phyloP scores from a whole-genome alignment of 2,888 invertebrate genomes.

The Gari tellinella region DNA sequence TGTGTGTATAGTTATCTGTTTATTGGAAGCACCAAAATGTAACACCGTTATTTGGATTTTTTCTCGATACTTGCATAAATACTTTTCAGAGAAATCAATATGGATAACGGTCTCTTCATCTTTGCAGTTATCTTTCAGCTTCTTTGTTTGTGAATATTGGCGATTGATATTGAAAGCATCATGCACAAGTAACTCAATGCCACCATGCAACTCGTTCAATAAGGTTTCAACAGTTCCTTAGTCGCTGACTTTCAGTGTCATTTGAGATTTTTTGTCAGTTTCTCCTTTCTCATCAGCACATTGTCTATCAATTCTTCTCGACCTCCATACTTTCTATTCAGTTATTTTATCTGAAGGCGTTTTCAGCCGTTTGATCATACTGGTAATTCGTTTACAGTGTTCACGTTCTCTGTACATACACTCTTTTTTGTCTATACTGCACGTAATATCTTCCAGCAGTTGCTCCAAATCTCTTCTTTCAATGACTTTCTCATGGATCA shows the following conservation, averaged over 20 bases:
- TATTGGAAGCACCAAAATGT: conserved; percentile 53
- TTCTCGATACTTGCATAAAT: conserved; percentile 26
- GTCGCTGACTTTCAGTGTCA: conserved; percentile 17
- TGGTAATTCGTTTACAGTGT: conserved; percentile 6
- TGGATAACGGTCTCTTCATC: conserved; percentile 6
- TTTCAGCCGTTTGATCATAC: neutral
- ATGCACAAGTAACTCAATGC: conserved; percentile 2
- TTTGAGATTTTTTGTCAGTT: neutral
- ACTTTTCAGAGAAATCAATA: conserved; percentile 48
- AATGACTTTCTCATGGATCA: conserved; percentile 8
- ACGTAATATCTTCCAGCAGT: conserved; percentile 17
- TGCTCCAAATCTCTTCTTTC: neutral
- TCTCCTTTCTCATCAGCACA: neutral
- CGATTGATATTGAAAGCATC: conserved; percentile 16
- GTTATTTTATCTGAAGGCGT: conserved; percentile 8
- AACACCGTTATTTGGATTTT: conserved; percentile 52
- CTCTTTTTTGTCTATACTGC: conserved; percentile 2
- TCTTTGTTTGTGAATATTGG: conserved; percentile 1
- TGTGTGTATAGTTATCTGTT: conserved; percentile 53
- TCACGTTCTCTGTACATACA: conserved; percentile 34
- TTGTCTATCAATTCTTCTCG: conserved; percentile 9
- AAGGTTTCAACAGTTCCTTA: conserved; percentile 3
- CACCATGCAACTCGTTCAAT: conserved; percentile 7
- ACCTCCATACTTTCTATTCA: conserved; percentile 14
- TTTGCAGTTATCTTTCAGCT: conserved; percentile 3